phyloP scores from a whole-genome alignment of 2,888 invertebrate genomes.

The Synergus japonicus region DNA sequence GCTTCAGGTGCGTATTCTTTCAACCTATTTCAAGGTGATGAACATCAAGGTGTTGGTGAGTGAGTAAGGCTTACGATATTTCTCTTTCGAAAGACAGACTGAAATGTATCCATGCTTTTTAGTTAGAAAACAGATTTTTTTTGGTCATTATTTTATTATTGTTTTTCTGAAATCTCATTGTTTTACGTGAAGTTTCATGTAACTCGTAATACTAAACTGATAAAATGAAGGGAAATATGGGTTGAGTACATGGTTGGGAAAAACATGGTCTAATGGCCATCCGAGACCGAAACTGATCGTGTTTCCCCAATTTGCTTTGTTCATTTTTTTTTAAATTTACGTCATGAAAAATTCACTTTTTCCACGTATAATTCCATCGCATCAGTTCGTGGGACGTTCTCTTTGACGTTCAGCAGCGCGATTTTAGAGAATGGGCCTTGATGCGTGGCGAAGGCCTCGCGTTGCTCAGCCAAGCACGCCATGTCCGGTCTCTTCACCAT shows the following conservation, averaged over 20 bases:
- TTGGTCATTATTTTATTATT: background rate
- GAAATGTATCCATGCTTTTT: background rate
- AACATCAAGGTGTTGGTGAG: conserved; percentile 12
- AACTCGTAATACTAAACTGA: background rate
- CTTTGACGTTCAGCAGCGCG: conserved; percentile 27
- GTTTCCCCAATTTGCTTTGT: background rate
- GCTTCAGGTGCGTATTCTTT: conserved; percentile 36
- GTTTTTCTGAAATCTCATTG: too few relatives aligned
- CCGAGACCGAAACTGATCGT: too few relatives aligned
- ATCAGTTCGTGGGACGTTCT: conserved; percentile 13
- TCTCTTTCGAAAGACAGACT: background rate
- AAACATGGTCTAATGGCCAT: too few relatives aligned
- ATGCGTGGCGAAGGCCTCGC: conserved; percentile 75
- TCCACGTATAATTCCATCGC: conserved; percentile 5
- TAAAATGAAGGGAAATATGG: background rate
- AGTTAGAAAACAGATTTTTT: background rate
- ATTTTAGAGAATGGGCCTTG: conserved; percentile 64
- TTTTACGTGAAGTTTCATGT: too few relatives aligned
- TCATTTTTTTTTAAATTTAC: background rate
- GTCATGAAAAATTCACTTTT: background rate
- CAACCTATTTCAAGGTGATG: background rate
- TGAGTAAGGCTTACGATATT: background rate
- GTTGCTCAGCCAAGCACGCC: conserved; percentile 75
- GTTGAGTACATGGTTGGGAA: background rate
- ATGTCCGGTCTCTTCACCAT: conserved; percentile 70